These are phyloP conservation scores for Chrysodeixis includens DNA, from an alignment of 2,888 invertebrate genomes.

Conservation along the genomic window DNA sequence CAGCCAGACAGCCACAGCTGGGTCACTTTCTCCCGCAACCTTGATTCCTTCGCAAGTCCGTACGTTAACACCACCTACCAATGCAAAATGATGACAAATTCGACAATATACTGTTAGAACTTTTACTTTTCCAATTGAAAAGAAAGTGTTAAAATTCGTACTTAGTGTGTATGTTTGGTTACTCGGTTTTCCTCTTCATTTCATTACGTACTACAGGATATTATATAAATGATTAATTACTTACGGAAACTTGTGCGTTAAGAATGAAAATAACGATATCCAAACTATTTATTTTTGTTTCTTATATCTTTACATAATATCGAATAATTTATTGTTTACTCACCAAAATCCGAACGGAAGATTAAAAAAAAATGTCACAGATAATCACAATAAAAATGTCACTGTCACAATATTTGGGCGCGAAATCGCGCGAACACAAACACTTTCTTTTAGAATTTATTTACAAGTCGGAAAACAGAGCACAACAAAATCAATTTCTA, in stretches of 20 bases:
- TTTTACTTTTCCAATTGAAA: constrained; percentile 82
- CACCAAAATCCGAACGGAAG: constrained; percentile 62
- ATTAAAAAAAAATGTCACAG: constrained; percentile 69
- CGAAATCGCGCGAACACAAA: constrained; percentile 65
- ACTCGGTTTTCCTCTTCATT: constrained; percentile 60
- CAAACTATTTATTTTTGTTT: background rate
- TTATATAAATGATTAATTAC: constrained; percentile 62
- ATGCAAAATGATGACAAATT: constrained; percentile 78
- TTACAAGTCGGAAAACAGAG: constrained; percentile 34
- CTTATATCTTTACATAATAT: background rate
- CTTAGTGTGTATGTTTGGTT: constrained; percentile 40
- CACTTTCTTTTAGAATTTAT: constrained; percentile 61
- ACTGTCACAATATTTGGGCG: constrained; percentile 74
- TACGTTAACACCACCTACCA: constrained; percentile 76
- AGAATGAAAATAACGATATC: background rate
- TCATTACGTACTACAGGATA: constrained; percentile 59
- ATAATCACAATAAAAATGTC: constrained; percentile 68
- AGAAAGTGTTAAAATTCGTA: constrained; percentile 58
- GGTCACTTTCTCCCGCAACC: constrained; percentile 87
- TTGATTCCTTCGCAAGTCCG: constrained; percentile 83
- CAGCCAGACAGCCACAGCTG: constrained; percentile 67
- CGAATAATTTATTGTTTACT: constrained; percentile 61
- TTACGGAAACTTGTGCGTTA: constrained; percentile 50
- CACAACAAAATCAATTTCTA: constrained; percentile 44
- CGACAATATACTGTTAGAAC: constrained; percentile 76